Percentiles rank a stretch among this genome's conserved stretches.
phyloP scores from a whole-genome alignment of 2,888 invertebrate genomes.

The Spodoptera picta region DNA sequence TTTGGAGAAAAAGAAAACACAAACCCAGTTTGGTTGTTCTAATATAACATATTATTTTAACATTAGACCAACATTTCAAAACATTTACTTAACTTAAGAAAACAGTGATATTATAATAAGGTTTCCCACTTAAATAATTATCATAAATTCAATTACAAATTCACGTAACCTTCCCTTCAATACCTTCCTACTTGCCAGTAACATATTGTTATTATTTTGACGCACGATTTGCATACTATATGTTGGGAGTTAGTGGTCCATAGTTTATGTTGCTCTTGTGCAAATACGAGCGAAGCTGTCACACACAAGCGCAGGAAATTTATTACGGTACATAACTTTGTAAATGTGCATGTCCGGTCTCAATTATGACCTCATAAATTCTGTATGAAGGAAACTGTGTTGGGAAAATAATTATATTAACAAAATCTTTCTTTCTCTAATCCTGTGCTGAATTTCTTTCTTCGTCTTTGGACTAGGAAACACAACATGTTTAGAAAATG shows the following conservation, averaged over 20 bases:
- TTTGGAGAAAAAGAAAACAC: no score
- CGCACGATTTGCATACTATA: conserved; percentile 30
- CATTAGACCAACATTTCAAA: no score
- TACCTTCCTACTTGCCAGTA: conserved; percentile 8
- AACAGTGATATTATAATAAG: no score
- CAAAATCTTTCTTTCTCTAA: background rate
- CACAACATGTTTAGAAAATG: conserved; percentile 4
- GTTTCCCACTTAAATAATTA: background rate
- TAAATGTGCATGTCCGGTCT: conserved; percentile 21
- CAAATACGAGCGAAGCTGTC: conserved; percentile 34
- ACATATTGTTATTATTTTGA: conserved; percentile 17
- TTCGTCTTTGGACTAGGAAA: background rate
- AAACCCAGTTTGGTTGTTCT: no score
- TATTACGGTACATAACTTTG: conserved; percentile 37
- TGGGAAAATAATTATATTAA: background rate
- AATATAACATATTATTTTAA: no score
- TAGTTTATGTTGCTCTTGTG: conserved; percentile 22
- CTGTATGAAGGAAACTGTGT: conserved; percentile 3
- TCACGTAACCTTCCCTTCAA: conserved; percentile 7
- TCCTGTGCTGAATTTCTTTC: background rate
- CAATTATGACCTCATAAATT: conserved; percentile 25
- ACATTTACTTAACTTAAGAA: no score
- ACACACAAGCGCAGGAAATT: conserved; percentile 33
- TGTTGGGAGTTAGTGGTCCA: conserved; percentile 16
- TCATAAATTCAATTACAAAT: background rate